Conservation (phyloP, 23 tunicate species). For the Phallusia fumigata region DNA sequence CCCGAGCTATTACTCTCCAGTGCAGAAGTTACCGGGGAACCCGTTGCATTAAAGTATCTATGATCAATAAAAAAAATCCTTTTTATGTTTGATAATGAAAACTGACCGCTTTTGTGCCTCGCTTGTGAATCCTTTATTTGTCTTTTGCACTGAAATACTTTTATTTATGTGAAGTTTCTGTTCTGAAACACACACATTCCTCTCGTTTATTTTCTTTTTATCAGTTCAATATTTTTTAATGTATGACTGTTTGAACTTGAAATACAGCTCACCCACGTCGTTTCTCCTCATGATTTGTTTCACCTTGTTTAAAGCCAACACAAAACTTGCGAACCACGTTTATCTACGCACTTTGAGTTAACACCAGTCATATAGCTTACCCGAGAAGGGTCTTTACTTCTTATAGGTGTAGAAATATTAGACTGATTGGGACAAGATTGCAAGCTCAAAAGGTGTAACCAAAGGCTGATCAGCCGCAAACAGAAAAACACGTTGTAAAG, state of each 20-base stretch:
- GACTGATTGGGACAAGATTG: too few species aligned
- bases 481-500: too few species aligned
- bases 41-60: too few species aligned
- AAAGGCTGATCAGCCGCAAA: too few species aligned
- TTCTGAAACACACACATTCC: background rate
- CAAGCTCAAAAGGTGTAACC: too few species aligned
- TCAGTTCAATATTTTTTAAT: background rate
- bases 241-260: slow-evolving; percentile 1
- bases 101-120: background rate
- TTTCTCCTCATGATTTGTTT: background rate
- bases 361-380: too few species aligned
- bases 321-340: too few species aligned
- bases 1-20: background rate
- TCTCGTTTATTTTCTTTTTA: background rate
- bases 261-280: slow-evolving; percentile 6
- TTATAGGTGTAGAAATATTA: too few species aligned
- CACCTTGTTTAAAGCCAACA: background rate
- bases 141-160: background rate
- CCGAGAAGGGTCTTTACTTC: too few species aligned
- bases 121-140: background rate
- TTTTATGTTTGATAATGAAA: background rate
- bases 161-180: slow-evolving; percentile 2
- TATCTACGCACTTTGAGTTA: too few species aligned
- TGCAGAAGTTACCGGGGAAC: background rate
- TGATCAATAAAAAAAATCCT: too few species aligned